Evolutionary conservation across 2,797 vertebrate species (phyloP).

Genomic region (Sciaenops ocellatus): DNA sequence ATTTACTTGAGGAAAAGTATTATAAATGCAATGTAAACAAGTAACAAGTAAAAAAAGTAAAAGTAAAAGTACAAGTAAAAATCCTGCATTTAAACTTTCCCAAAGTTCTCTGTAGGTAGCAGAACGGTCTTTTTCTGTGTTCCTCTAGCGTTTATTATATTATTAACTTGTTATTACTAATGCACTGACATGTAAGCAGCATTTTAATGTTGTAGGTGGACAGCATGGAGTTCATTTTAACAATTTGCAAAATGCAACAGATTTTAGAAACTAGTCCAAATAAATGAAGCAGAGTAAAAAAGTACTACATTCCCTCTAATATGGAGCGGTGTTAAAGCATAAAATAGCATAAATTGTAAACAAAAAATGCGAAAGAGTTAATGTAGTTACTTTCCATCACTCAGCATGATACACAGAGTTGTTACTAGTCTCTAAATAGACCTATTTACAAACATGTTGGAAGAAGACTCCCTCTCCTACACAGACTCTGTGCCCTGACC

Average conservation of each 20-base stretch:
- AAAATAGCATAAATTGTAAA: background rate
- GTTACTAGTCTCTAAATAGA: background rate
- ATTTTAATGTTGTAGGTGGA: background rate
- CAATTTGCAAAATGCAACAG: background rate
- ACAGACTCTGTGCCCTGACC: conserved; percentile 54
- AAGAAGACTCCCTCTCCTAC: conserved; percentile 14
- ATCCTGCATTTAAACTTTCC: background rate
- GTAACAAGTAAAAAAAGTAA: too few species aligned
- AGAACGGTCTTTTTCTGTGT: background rate
- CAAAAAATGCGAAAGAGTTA: background rate
- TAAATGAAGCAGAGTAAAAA: background rate
- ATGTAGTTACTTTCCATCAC: background rate
- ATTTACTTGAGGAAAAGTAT: background rate
- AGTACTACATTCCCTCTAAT: background rate
- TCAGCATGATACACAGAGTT: background rate
- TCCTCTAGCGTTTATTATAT: background rate
- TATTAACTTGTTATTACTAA: background rate
- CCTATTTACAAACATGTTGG: conserved; percentile 11
- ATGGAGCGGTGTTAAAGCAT: background rate
- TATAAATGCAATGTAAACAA: background rate
- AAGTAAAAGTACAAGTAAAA: conserved; percentile 10
- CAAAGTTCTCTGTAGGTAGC: background rate
- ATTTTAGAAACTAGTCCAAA: background rate
- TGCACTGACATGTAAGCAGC: background rate
- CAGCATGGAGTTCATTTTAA: background rate